These are phyloP conservation scores for Poeciliopsis turrubarensis DNA, from an alignment of 2,113 vertebrate genomes.

Conservation along the genomic window DNA sequence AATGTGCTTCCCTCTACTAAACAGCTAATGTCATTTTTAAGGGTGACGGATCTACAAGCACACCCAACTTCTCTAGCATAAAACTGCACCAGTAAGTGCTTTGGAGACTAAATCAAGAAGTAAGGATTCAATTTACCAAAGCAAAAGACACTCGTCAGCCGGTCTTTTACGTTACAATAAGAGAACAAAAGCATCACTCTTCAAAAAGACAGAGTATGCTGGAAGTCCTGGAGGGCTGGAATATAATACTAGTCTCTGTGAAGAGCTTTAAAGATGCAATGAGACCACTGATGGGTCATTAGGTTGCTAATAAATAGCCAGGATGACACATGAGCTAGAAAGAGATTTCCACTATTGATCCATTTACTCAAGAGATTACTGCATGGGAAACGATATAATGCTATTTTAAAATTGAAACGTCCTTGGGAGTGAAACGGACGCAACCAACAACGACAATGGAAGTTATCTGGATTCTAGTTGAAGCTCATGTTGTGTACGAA, in stretches of 20 bases:
- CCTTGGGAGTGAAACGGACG: constrained; percentile 34
- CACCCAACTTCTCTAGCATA: neutral
- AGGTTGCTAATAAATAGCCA: constrained; percentile 46
- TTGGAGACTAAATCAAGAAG: constrained; percentile 25
- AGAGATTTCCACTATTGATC: constrained; percentile 65
- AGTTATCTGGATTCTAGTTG: constrained; percentile 20
- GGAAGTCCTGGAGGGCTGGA: constrained; percentile 36
- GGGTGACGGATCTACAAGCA: constrained; percentile 26
- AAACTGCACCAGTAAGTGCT: neutral
- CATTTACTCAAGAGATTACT: constrained; percentile 30
- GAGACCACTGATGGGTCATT: constrained; percentile 43
- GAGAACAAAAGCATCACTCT: constrained; percentile 47
- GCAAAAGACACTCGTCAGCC: constrained; percentile 34
- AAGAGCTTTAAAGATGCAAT: constrained; percentile 43
- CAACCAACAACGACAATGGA: constrained; percentile 20
- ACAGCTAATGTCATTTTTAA: constrained; percentile 29
- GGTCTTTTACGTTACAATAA: constrained; percentile 40
- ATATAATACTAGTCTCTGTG: constrained; percentile 48
- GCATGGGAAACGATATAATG: constrained; percentile 32
- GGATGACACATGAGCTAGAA: constrained; percentile 35
- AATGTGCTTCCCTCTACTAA: constrained; percentile 15
- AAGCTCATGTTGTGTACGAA: constrained; percentile 29
- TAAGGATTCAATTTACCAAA: constrained; percentile 47
- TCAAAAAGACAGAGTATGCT: constrained; percentile 22
- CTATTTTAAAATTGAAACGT: constrained; percentile 40